Conservation (phyloP, 2,113 vertebrate genomes). For the Protobothrops mucrosquamatus region DNA sequence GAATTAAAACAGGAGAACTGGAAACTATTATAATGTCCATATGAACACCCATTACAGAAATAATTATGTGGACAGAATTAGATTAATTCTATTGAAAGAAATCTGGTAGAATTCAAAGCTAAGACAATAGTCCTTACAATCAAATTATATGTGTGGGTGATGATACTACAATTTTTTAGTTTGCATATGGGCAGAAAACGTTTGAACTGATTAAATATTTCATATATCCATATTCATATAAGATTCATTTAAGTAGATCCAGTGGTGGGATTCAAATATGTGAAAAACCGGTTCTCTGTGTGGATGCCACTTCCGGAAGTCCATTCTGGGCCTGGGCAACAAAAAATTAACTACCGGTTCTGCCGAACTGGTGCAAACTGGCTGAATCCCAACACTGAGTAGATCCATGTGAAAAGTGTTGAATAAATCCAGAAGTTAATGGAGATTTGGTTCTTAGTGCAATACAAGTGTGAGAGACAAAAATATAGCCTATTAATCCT, state of each 20-base stretch:
- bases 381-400: neutral
- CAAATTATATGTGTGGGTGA: neutral
- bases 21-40: neutral
- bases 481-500: no score
- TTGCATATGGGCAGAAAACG: conserved; percentile 3
- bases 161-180: neutral
- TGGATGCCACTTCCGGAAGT: no score
- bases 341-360: no score
- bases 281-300: no score
- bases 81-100: neutral
- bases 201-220: neutral
- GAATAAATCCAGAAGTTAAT: conserved; percentile 14
- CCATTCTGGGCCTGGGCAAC: no score
- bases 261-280: neutral
- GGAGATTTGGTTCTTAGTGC: neutral
- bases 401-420: conserved; percentile 1
- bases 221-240: neutral
- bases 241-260: conserved; percentile 9
- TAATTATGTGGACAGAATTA: neutral
- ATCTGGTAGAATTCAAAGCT: neutral
- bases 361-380: no score
- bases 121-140: neutral
- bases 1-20: neutral
- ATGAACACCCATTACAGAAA: neutral
- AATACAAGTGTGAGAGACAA: neutral